Percentiles rank a stretch among this genome's conserved stretches.
These are phyloP conservation scores for Squalus acanthias DNA, from an alignment of 2,797 vertebrate genomes.

Conservation along the genomic window DNA sequence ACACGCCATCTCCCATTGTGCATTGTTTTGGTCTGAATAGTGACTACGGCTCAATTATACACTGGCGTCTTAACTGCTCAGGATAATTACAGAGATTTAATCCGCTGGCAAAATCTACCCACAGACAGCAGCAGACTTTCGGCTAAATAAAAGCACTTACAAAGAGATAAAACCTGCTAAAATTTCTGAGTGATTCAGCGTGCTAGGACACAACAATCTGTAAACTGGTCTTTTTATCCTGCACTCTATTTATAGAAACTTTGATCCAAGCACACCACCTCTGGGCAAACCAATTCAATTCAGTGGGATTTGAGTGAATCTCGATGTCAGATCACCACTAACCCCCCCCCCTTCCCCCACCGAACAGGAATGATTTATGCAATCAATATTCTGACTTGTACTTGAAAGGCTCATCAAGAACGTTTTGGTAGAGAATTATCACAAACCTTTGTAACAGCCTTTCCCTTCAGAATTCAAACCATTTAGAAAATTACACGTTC, in stretches of 20 bases:
- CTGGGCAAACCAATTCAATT: not conserved
- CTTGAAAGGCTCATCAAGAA: not conserved
- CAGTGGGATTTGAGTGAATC: not conserved
- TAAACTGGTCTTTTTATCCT: not conserved
- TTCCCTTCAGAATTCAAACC: not conserved
- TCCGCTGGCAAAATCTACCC: not conserved
- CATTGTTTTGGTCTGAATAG: not conserved
- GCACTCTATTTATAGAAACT: not conserved
- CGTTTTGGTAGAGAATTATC: not conserved
- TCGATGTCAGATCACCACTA: not conserved
- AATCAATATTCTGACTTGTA: not conserved
- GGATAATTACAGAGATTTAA: not conserved
- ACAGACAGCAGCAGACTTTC: not conserved
- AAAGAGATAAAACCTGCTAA: not conserved
- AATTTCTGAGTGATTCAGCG: not conserved
- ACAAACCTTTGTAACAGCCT: not conserved
- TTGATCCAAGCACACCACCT: not conserved
- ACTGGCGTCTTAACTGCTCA: not conserved
- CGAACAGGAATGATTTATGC: not conserved
- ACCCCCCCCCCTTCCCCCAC: not conserved
- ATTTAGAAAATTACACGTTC: not conserved
- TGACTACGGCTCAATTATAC: not conserved
- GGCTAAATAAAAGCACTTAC: not conserved
- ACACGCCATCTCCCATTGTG: not conserved
- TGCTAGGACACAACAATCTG: not conserved